Base-by-base conservation (phyloP, 2,888 invertebrate species). In the Mesochorus sp. region DNA sequence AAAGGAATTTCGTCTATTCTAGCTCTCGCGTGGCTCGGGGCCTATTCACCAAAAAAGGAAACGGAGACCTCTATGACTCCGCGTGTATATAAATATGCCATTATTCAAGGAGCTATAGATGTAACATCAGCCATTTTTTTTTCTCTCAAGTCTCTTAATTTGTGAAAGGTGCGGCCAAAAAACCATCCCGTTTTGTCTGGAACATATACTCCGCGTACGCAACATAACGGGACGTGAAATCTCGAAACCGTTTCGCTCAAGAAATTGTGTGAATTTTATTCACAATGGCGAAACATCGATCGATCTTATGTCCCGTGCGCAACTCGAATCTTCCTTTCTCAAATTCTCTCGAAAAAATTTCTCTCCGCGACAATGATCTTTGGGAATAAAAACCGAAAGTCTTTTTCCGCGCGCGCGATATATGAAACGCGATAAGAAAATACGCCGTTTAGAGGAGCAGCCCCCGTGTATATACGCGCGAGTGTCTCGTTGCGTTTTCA, bases 221-320 rank as follows among this genome's bases (percentile, higher is more conserved):
- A 31, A 28, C 28, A 17, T 42, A 67, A 31, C 55, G 5, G 21
- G 24, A n/a, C n/a, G n/a, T n/a, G n/a, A n/a, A n/a, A n/a, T 44
- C 31, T 14, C 17, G 14, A 39, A n/a, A 37, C 51, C 37, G 39
- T 66, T 67, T 28, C 17, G 19, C 24, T 10, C 51, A n/a, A 34
- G 12, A 28, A 17, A 37, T 47, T 26, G 64, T 47, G 72, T 47
- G 55, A 73, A 73, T 73, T 57, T 28, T 21, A 34, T 66, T 57
- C 26, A 66, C 73, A 73, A 73, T 64, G 8, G 14, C 12, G 10
- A 53, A 47, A 37, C 39, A 57, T 57, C 66, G 49, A 42, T 62
- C 53, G 53, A 28, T 21, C 12, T 12, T 55, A n/a, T n/a, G n/a
- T n/a, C n/a, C n/a, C 26, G 26, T 28, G 8, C 1, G 4, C 21